Base-by-base conservation (phyloP, 2,113 vertebrate genomes). In the Anser cygnoides region DNA sequence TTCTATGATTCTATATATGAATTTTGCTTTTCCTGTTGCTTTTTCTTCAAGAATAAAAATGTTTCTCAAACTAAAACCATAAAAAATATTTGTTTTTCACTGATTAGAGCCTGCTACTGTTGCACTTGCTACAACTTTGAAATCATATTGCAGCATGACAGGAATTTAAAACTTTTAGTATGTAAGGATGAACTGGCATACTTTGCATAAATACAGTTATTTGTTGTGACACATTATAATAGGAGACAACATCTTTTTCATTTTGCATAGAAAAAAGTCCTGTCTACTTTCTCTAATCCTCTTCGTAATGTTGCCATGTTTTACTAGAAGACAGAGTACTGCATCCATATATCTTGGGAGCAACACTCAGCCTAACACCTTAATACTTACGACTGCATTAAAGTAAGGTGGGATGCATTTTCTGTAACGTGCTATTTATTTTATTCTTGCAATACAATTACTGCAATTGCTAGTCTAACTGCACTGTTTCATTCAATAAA, bases 241-340 rank as follows among this genome's bases (percentile, higher is more conserved):
- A 58, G 16, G 33, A 93, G 10, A 70, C 3, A 80, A 22, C 10
- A 84, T 11, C 59, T 20, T 10, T 88, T 96, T 37, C 44, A 75
- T 77, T 95, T 93, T 93, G 50, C 52, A 57, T 15, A 67, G 84
- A 63, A 29, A 96, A 95, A 95, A 52, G 46, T 57, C 79, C 39
- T 76, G 11, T 75, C 37, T 43, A 10, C 43, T 89, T 92, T 97
- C 74, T 68, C 21, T 83, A 77, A 92, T 44, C 25, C 65, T 93
- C 72, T 89, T 95, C 29, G 76, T 63, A 52, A 8, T 10, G 31
- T 11, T 41, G 20, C 31, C 83, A 89, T 17, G 86, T 97, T 84
- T 94, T 92, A 65, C 46, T 35, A 23, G 54, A 77, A 94, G n/a
- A n/a, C 46, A 88, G 26, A 31, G 54, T 17, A 11, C 63, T 67